Evolutionary conservation across 2,113 vertebrate species (phyloP), one percentile per base, ranked within the genome.

Genomic region (Planiliza haematocheilus): DNA sequence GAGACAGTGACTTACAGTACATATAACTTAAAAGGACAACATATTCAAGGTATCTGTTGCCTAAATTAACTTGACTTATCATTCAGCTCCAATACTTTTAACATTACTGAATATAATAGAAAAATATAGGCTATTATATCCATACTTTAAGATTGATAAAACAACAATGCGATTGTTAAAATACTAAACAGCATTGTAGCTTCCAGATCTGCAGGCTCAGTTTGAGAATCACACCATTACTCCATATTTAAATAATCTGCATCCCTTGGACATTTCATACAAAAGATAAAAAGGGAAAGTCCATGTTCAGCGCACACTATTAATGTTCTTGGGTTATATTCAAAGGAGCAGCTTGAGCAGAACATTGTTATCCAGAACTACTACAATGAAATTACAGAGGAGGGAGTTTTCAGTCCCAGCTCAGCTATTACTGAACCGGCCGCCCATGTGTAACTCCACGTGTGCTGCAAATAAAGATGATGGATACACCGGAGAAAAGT

Each of bases 401-500:
- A 41, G 36, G n/a, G 36, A 56, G 17, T 36, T 56, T 62, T 65
- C 37, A 52, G 17, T 3, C 11, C 4, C 24, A 17, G 42, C 58
- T 60, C 36, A 14, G 42, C 62, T 55, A 34, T 50, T 49, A 68
- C 42, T 37, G 60, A 60, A 37, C 38, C 56, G 48, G 58, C n/a
- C 2, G 13, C 24, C 39, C 18, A 9, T 9, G n/a, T n/a, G n/a
- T n/a, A n/a, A n/a, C n/a, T n/a, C n/a, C n/a, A n/a, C n/a, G n/a
- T n/a, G n/a, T n/a, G n/a, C n/a, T n/a, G n/a, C n/a, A n/a, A n/a
- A n/a, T n/a, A n/a, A n/a, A n/a, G n/a, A n/a, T n/a, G n/a, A n/a
- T n/a, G n/a, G n/a, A n/a, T n/a, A n/a, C n/a, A n/a, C n/a, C n/a
- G n/a, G n/a, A n/a, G n/a, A n/a, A n/a, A n/a, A n/a, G n/a, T n/a